Evolutionary conservation across 2,888 invertebrate species (phyloP), one percentile per base, ranked within the genome.

Genomic region (Pardosa pseudoannulata): DNA sequence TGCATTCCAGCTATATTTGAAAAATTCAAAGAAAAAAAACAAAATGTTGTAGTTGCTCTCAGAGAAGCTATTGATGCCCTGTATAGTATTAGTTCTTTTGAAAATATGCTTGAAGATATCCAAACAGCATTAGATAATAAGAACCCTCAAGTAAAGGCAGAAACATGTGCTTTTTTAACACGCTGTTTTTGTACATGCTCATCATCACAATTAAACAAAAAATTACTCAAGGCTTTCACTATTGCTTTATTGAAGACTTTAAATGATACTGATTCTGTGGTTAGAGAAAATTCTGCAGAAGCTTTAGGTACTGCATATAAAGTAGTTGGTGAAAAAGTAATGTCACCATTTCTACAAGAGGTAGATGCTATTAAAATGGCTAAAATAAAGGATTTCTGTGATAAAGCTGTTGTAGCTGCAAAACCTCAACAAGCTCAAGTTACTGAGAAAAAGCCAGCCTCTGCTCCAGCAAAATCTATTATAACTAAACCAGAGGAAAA

Each of bases 21-120:
- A 90, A 99, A 99, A 92, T 99, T 99, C 91, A 98, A 98, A 90
- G 99, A 99, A 92, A 99, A 98, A 93, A 99, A 99, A 90, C 93
- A 95, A 1, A 95, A 94, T 90, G 98, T 99, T 0, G 97, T 99
- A 0, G 91, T 94, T 1, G 95, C 96, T 0, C 92, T 99, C 65
- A 93, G 96, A 76, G 98, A 98, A 86, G 96, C 97, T 96, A 46
- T 94, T 97, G 56, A 88, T 88, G 74, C 75, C 56, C 68, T 88
- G 56, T 85, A 97, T 95, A 96, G 96, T 1, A 95, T 78, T 29
- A 79, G 85, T 41, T 79, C 72, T 64, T 62, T 89, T 32, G 89
- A 89, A 64, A 62, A 83, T 23, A 89, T 89, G 68, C 65, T 86
- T 90, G 98, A 99, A 90, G 97, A 97, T 90, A 93, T 96, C 89